Conservation (phyloP, 2,113 vertebrate genomes). For the Grus americana region DNA sequence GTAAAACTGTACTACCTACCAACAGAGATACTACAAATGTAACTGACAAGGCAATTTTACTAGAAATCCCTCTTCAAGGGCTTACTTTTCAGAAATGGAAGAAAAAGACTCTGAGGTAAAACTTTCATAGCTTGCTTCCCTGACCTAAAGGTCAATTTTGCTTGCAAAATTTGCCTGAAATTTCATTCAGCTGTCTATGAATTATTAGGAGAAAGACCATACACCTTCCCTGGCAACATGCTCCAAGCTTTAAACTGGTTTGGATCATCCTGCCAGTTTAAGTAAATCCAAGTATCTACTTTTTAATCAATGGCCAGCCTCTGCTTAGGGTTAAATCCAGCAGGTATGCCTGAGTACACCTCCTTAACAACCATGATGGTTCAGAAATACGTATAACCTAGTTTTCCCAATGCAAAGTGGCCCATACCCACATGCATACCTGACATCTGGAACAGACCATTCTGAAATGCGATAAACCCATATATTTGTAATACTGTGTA, state of each 20-base stretch:
- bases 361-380: not conserved
- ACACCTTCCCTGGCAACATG: not conserved
- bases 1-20: conserved; percentile 3
- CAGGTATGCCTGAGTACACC: not conserved
- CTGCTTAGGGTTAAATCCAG: not conserved
- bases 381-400: not conserved
- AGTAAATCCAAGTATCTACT: not conserved
- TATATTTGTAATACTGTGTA: accelerated
- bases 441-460: accelerated
- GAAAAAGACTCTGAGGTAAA: not conserved
- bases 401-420: not conserved
- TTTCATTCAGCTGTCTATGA: not conserved
- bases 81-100: not conserved
- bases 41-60: not conserved
- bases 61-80: not conserved
- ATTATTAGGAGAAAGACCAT: not conserved
- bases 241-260: not conserved
- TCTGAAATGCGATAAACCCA: not conserved
- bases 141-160: not conserved
- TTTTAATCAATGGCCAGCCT: not conserved
- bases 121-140: not conserved
- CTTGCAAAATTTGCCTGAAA: not conserved
- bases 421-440: accelerated
- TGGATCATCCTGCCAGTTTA: not conserved
- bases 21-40: not conserved